Evolutionary conservation across 2,113 vertebrate species (phyloP).

Genomic region (Pseudopipra pipra): DNA sequence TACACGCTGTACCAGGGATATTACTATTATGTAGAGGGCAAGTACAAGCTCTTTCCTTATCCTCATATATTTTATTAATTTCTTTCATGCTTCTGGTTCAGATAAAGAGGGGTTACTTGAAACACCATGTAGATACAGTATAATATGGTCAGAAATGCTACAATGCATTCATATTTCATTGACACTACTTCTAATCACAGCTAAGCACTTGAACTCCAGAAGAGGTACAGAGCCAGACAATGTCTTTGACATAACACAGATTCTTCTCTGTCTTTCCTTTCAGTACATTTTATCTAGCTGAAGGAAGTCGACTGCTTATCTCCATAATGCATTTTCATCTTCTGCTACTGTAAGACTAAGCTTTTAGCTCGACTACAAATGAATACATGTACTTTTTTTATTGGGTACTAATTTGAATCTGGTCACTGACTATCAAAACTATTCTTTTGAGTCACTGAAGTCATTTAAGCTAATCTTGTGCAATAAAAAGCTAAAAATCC

Average conservation of each 20-base stretch:
- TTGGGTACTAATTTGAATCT: constrained; percentile 25
- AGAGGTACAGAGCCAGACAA: neutral
- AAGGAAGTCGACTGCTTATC: constrained; percentile 43
- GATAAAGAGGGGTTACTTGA: constrained; percentile 28
- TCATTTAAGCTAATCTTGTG: neutral
- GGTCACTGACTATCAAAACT: constrained; percentile 26
- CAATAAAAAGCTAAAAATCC: constrained; percentile 16
- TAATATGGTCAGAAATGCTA: constrained; percentile 12
- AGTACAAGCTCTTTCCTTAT: constrained; percentile 12
- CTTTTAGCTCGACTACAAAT: constrained; percentile 24
- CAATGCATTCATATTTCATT: constrained; percentile 12
- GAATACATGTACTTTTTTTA: constrained; percentile 33
- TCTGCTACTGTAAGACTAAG: constrained; percentile 27
- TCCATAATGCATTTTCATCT: constrained; percentile 51
- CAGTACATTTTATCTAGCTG: constrained; percentile 36
- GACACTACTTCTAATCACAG: constrained; percentile 22
- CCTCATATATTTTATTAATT: constrained; percentile 35
- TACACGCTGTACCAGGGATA: neutral
- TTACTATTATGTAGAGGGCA: neutral
- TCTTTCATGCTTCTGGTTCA: constrained; percentile 30
- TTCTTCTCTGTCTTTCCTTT: constrained; percentile 10
- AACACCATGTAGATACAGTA: constrained; percentile 9
- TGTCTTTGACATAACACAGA: constrained; percentile 11
- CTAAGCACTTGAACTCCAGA: constrained; percentile 17
- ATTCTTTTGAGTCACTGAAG: constrained; percentile 17